Evolutionary conservation across 1,140 invertebrate genomes (phyloP).

Genomic region (Leptopilina clavipes): DNA sequence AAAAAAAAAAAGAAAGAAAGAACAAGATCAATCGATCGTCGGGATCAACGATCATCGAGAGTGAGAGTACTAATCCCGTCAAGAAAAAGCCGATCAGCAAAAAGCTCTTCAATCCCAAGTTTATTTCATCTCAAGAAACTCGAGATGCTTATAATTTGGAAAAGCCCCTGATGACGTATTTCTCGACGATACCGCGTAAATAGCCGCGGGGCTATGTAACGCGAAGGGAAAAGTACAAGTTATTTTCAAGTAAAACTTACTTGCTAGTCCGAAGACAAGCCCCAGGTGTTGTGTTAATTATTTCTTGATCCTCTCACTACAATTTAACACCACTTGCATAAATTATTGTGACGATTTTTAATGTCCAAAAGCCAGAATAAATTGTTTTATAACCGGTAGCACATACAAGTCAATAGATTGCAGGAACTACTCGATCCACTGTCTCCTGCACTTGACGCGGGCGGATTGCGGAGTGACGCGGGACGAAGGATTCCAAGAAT

Average conservation of each 20-base stretch:
- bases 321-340: not conserved
- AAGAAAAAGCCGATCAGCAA: not conserved
- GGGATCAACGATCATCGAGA: not conserved
- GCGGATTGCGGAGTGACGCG: slow-evolving; percentile 24
- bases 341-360: not conserved
- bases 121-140: not conserved
- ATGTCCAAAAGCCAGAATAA: not conserved
- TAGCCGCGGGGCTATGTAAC: slow-evolving; percentile 16
- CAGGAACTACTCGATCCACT: slow-evolving; percentile 4
- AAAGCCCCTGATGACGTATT: slow-evolving; percentile 29
- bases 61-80: not conserved
- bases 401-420: slow-evolving; percentile 19
- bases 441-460: slow-evolving; percentile 21
- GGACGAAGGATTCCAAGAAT: slow-evolving; percentile 25
- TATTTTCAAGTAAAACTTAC: slow-evolving; percentile 18
- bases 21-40: not conserved
- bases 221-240: slow-evolving; percentile 26
- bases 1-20: not conserved
- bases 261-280: slow-evolving; percentile 32
- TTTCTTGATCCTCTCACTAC: not conserved
- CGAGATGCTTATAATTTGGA: not conserved
- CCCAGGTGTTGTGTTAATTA: not conserved
- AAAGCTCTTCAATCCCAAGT: not conserved
- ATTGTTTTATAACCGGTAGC: slow-evolving; percentile 4
- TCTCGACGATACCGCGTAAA: slow-evolving; percentile 29